These are phyloP conservation scores for Macrotrachela quadricornifera DNA, from an alignment of 1,140 invertebrate genomes.

Conservation along the genomic window DNA sequence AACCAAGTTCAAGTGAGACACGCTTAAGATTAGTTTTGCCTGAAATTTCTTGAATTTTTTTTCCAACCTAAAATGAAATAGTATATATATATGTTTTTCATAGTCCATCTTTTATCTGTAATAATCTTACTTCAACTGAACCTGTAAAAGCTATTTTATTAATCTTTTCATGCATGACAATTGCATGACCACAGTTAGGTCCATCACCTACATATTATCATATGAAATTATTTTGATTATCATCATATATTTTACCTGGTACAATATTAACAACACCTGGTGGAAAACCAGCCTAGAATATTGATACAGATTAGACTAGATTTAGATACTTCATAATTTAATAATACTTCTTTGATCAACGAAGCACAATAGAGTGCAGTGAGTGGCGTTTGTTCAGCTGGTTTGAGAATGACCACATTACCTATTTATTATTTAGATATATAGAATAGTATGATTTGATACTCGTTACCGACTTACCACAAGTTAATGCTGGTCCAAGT, in stretches of 20 bases:
- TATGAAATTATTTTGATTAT: no score
- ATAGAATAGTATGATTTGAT: no score
- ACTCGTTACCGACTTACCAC: no score
- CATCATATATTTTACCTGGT: neutral
- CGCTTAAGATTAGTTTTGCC: conserved; percentile 56
- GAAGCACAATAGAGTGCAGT: conserved; percentile 57
- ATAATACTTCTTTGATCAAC: conserved; percentile 44
- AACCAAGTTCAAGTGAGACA: conserved; percentile 51
- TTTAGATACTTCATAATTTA: no score
- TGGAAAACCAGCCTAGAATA: conserved; percentile 20
- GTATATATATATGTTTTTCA: no score
- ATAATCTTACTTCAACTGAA: conserved; percentile 43
- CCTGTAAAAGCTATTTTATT: conserved; percentile 58
- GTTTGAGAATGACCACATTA: conserved; percentile 67
- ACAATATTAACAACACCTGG: conserved; percentile 13
- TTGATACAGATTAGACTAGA: no score
- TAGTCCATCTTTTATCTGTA: no score
- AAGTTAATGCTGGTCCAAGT: conserved; percentile 60
- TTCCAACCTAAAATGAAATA: conserved; percentile 32
- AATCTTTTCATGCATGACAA: conserved; percentile 19
- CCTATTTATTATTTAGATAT: no score
- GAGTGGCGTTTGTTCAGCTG: conserved; percentile 77
- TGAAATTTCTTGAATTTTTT: conserved; percentile 48
- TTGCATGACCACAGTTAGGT: conserved; percentile 19
- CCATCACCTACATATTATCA: conserved; percentile 12